These are phyloP conservation scores for Etheostoma perlongum DNA, from an alignment of 2,797 vertebrate genomes.

Conservation along the genomic window DNA sequence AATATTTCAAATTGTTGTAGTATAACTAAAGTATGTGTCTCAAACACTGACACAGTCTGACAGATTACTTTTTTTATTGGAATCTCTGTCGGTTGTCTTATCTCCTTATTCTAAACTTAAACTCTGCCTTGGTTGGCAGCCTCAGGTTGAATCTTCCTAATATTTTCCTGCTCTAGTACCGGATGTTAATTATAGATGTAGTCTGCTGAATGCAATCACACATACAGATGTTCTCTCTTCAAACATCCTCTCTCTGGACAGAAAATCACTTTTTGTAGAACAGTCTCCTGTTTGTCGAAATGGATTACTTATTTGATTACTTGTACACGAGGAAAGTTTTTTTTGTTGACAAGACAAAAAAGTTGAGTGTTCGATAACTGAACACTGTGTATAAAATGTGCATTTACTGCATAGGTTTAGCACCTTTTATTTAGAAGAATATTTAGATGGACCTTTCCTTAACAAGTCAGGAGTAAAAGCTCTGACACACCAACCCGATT, in stretches of 20 bases:
- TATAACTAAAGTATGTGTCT: neutral
- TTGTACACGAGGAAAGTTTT: neutral
- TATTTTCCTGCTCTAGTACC: neutral
- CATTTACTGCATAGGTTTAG: neutral
- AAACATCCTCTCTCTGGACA: conserved; percentile 13
- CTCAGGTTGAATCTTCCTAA: neutral
- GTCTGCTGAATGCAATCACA: neutral
- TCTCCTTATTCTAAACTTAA: conserved; percentile 1
- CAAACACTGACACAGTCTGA: neutral
- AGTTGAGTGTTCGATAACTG: neutral
- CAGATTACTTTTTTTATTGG: neutral
- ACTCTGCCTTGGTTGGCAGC: neutral
- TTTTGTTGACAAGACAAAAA: conserved; percentile 2
- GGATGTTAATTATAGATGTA: neutral
- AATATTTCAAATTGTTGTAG: neutral
- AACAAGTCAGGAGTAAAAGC: no score
- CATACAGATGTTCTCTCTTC: neutral
- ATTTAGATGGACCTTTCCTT: no score
- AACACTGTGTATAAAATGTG: neutral
- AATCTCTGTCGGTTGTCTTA: neutral
- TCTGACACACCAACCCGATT: no score
- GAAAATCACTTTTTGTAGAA: neutral
- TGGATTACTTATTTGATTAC: conserved; percentile 3
- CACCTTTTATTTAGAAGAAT: neutral
- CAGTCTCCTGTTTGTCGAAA: neutral